phyloP scores from a whole-genome alignment of 1,140 invertebrate genomes.

The Metopolophium dirhodum region DNA sequence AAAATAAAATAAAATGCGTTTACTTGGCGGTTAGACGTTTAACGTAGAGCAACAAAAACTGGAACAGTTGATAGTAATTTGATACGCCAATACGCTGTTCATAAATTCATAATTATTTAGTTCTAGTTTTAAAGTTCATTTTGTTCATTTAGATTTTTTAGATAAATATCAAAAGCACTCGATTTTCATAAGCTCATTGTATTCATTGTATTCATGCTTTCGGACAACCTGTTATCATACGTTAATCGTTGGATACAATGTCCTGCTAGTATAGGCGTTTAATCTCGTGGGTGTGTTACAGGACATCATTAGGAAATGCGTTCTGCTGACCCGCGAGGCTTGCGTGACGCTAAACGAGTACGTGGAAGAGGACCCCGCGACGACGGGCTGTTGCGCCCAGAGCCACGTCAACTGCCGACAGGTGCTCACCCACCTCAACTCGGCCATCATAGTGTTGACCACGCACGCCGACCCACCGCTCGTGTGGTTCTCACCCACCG shows the following conservation, averaged over 20 bases:
- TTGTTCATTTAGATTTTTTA: too few species aligned
- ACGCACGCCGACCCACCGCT: constrained; percentile 71
- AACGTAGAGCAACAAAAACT: too few species aligned
- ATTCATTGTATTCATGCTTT: background rate
- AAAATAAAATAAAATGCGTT: too few species aligned
- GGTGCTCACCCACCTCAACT: constrained; percentile 66
- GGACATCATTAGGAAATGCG: constrained; percentile 68
- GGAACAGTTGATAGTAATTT: too few species aligned
- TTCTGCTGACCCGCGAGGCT: constrained; percentile 68
- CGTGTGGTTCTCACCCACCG: constrained; percentile 74
- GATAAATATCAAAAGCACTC: background rate
- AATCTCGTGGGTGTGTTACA: constrained; percentile 59
- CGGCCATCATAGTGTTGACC: constrained; percentile 70
- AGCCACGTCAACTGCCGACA: constrained; percentile 41
- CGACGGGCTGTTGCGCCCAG: constrained; percentile 21
- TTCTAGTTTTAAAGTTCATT: too few species aligned
- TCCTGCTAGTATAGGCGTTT: too few species aligned
- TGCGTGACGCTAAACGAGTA: constrained; percentile 43
- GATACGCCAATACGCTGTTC: too few species aligned
- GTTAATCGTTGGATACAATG: background rate
- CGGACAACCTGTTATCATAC: background rate
- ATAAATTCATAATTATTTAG: too few species aligned
- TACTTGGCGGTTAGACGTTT: too few species aligned
- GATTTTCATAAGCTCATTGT: background rate
- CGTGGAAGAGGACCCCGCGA: constrained; percentile 46